A percentile compares a stretch with the other conserved stretches of the same genome.
Conservation (phyloP, 2,113 vertebrate genomes). For the Atrichornis clamosus region DNA sequence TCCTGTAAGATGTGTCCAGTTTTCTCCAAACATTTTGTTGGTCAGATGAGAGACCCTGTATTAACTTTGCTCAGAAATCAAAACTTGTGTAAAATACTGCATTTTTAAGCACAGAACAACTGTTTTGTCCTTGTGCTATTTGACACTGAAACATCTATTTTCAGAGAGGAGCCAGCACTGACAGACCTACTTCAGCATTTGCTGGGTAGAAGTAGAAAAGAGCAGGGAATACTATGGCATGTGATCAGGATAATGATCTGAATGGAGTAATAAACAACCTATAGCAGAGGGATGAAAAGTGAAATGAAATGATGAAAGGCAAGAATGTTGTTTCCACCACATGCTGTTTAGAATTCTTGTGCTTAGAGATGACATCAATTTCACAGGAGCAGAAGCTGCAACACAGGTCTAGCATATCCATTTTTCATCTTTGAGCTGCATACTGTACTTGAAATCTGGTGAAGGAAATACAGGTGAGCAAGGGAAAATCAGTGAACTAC, state of each 20-base stretch:
- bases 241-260: not conserved
- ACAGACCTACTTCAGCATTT: not conserved
- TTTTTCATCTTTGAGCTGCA: not conserved
- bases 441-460: not conserved
- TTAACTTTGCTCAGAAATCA: not conserved
- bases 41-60: not conserved
- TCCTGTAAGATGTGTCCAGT: not conserved
- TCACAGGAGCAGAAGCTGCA: not conserved
- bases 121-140: not conserved
- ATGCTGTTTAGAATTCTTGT: not conserved
- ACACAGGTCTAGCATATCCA: not conserved
- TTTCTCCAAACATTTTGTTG: not conserved
- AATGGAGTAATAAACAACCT: not conserved
- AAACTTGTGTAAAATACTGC: not conserved
- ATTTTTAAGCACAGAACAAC: not conserved
- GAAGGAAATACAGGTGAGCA: not conserved
- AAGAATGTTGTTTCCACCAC: not conserved
- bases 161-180: not conserved
- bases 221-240: not conserved
- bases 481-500: not conserved
- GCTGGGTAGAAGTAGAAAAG: not conserved
- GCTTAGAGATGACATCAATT: not conserved
- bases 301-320: not conserved
- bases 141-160: not conserved
- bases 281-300: not conserved